Evolutionary conservation across 2,797 vertebrate species (phyloP), one percentile per base, ranked within the genome.

Genomic region (Diglossa cyanea): DNA sequence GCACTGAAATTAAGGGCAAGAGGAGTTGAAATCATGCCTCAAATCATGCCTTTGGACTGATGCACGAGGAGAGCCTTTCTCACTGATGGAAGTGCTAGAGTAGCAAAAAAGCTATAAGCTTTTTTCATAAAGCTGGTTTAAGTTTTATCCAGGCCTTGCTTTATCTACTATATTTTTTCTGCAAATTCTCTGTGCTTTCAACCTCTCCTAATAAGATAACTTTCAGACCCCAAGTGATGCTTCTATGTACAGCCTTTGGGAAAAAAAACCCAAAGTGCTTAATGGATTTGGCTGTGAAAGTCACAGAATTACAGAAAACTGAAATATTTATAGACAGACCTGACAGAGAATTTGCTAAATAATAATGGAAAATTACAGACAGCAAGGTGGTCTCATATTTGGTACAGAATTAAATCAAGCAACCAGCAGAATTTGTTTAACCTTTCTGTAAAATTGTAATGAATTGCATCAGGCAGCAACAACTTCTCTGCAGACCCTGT

Each of bases 301-400:
- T 67, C 63, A 65, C 42, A 95, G 71, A 82, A 93, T 93, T 91
- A 80, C 63, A 68, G 72, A 93, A 92, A 95, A 67, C 4, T 74
- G 84, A 28, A 94, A 74, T 85, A 93, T 93, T 94, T 94, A 77
- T 83, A 80, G 77, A 48, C 67, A 88, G 63, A 57, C 45, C 31
- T 92, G 57, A 53, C 42, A 85, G 42, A 73, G 45, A 90, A 37
- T 87, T 92, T 75, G 80, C 91, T 85, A 95, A 94, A 93, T 94
- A 93, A 90, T 92, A 95, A 85, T 47, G n/a, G 90, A 92, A 95
- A 94, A 95, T 94, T 96, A 77, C 74, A 92, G 88, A 61, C 71
- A 93, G 47, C 67, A 77, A 91, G 77, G 50, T 86, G 42, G 81
- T 88, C 86, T 95, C 71, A 70, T 84, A 89, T 94, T 88, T 92